Percentiles rank a stretch among this genome's conserved stretches.
Evolutionary conservation across 1,140 invertebrate species (phyloP).

Genomic region (Rhizoglyphus robini): DNA sequence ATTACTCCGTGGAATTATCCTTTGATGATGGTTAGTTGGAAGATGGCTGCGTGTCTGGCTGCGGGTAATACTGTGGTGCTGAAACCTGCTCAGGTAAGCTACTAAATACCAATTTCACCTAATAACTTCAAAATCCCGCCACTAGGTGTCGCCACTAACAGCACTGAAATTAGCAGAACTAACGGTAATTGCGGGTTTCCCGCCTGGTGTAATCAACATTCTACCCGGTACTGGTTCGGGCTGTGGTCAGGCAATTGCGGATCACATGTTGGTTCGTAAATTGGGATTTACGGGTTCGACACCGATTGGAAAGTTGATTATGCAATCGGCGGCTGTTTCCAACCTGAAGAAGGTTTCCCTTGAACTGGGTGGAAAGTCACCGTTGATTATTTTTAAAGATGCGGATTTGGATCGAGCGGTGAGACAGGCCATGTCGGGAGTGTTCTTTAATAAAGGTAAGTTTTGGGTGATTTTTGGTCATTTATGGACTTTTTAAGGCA

Average conservation of each 20-base stretch:
- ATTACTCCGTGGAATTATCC: slow-evolving; percentile 52
- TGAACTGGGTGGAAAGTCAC: slow-evolving; percentile 89
- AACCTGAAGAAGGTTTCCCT: slow-evolving; percentile 84
- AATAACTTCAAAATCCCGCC: background rate
- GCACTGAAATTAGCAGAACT: slow-evolving; percentile 87
- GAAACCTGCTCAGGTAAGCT: slow-evolving; percentile 51
- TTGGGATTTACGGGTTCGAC: slow-evolving; percentile 91
- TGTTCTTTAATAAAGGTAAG: slow-evolving; percentile 99
- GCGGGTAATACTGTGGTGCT: slow-evolving; percentile 50
- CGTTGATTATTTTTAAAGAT: slow-evolving; percentile 80
- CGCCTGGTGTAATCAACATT: slow-evolving; percentile 86
- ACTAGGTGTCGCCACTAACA: slow-evolving; percentile 53
- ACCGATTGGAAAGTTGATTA: slow-evolving; percentile 56
- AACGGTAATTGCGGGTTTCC: slow-evolving; percentile 70
- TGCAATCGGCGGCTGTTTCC: slow-evolving; percentile 62
- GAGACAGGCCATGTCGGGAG: slow-evolving; percentile 70
- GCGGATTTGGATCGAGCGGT: slow-evolving; percentile 85
- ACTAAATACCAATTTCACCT: too few species aligned
- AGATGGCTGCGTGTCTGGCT: slow-evolving; percentile 47
- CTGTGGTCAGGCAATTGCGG: slow-evolving; percentile 66
- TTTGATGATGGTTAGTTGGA: slow-evolving; percentile 39
- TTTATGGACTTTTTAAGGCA: too few species aligned
- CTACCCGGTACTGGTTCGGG: slow-evolving; percentile 63
- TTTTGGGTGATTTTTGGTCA: too few species aligned
- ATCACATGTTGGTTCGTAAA: slow-evolving; percentile 69